These are phyloP conservation scores for Aporrectodea caliginosa DNA, from an alignment of 1,140 invertebrate species.

Conservation along the genomic window DNA sequence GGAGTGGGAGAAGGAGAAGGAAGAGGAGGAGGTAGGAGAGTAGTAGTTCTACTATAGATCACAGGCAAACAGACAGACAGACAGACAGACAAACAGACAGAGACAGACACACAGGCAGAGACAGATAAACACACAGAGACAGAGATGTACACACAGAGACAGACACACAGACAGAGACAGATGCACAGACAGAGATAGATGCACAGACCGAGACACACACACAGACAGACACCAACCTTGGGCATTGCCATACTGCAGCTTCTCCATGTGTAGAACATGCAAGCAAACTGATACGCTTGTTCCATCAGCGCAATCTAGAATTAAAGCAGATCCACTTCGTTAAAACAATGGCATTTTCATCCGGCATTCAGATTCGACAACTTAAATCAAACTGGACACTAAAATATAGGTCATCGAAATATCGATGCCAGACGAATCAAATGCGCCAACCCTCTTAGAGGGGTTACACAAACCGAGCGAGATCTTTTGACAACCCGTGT, in stretches of 20 bases:
- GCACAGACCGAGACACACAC: not conserved
- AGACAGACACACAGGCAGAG: not conserved
- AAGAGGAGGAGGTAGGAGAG: too few species aligned
- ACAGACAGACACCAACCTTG: constrained; percentile 44
- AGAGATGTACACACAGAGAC: not conserved
- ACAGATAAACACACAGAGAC: not conserved
- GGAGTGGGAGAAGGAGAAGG: too few species aligned
- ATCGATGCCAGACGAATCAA: too few species aligned
- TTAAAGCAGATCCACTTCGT: too few species aligned
- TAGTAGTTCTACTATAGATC: too few species aligned
- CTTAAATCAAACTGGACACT: too few species aligned
- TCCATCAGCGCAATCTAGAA: constrained; percentile 88
- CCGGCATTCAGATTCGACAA: too few species aligned
- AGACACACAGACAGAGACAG: not conserved
- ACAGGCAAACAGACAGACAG: too few species aligned
- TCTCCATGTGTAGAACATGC: constrained; percentile 98
- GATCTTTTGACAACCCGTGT: too few species aligned
- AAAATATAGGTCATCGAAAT: too few species aligned
- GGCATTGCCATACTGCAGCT: constrained; percentile 97
- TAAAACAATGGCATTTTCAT: not conserved
- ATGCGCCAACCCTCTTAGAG: too few species aligned
- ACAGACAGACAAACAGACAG: not conserved
- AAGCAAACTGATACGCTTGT: constrained; percentile 93
- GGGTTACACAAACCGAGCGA: too few species aligned
- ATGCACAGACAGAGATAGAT: not conserved